Conservation (phyloP, 2,888 invertebrate species). For the Aelia acuminata region DNA sequence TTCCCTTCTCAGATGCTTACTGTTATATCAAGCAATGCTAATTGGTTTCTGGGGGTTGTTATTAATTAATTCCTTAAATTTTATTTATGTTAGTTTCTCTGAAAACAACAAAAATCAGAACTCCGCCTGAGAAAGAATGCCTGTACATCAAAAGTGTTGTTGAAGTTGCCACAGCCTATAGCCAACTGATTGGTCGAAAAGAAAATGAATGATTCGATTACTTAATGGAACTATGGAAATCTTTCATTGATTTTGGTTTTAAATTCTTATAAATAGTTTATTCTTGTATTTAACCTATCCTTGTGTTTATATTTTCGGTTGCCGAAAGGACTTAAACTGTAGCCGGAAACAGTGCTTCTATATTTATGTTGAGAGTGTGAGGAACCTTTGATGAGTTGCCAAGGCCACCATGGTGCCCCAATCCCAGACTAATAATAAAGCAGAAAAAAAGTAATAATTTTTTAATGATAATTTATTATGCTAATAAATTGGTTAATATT, state of each 20-base stretch:
- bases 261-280: not conserved
- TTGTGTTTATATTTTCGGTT: not conserved
- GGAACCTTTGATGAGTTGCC: slow-evolving; percentile 11
- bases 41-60: not conserved
- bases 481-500: not conserved
- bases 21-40: not conserved
- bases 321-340: not conserved
- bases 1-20: not conserved
- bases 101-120: no score
- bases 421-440: not conserved
- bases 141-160: no score
- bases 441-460: not conserved
- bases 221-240: no score
- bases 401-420: slow-evolving; percentile 1
- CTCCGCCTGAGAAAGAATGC: no score
- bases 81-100: no score
- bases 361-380: not conserved
- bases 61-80: not conserved
- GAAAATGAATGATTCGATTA: no score
- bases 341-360: not conserved
- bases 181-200: no score
- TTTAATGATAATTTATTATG: not conserved
- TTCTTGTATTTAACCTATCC: not conserved
- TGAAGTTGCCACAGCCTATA: no score
- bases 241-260: no score